A percentile compares a stretch with the other conserved stretches of the same genome.
These are phyloP conservation scores for Clamator glandarius DNA, from an alignment of 2,797 vertebrate genomes.

Conservation along the genomic window DNA sequence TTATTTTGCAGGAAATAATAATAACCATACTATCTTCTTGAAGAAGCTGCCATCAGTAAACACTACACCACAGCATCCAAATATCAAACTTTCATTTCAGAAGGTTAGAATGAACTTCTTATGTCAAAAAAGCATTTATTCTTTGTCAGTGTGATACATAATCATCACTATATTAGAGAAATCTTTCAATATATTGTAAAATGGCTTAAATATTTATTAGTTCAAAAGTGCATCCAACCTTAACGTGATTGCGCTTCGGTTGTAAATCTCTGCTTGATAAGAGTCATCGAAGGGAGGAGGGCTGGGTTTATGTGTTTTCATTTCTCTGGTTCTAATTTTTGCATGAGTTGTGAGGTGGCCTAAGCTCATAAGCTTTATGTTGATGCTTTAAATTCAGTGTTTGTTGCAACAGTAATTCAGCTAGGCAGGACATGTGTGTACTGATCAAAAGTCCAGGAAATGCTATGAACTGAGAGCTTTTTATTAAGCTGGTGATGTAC, in stretches of 20 bases:
- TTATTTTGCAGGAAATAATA: not conserved
- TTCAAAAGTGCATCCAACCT: slow-evolving; percentile 47
- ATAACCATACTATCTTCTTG: not conserved
- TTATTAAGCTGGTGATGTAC: not conserved
- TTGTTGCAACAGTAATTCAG: slow-evolving; percentile 6
- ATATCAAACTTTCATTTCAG: slow-evolving; percentile 17
- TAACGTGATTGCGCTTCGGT: not conserved
- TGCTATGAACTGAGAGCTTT: not conserved
- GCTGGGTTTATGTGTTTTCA: slow-evolving; percentile 45
- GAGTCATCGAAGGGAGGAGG: slow-evolving; percentile 32
- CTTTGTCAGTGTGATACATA: slow-evolving; percentile 54
- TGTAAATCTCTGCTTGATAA: slow-evolving; percentile 66
- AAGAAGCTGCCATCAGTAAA: not conserved
- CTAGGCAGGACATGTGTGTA: not conserved
- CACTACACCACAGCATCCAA: not conserved
- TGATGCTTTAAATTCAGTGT: slow-evolving; percentile 32
- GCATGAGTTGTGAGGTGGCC: slow-evolving; percentile 5
- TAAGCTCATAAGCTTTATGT: not conserved
- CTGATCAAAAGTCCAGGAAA: not conserved
- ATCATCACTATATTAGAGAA: slow-evolving; percentile 35
- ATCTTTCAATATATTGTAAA: slow-evolving; percentile 58
- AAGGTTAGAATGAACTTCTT: slow-evolving; percentile 37
- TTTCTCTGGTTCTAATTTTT: slow-evolving; percentile 49
- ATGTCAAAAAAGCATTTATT: slow-evolving; percentile 47
- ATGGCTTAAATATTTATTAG: slow-evolving; percentile 65